Evolutionary conservation across 2,797 vertebrate genomes (phyloP).

Genomic region (Eleutherodactylus coqui): DNA sequence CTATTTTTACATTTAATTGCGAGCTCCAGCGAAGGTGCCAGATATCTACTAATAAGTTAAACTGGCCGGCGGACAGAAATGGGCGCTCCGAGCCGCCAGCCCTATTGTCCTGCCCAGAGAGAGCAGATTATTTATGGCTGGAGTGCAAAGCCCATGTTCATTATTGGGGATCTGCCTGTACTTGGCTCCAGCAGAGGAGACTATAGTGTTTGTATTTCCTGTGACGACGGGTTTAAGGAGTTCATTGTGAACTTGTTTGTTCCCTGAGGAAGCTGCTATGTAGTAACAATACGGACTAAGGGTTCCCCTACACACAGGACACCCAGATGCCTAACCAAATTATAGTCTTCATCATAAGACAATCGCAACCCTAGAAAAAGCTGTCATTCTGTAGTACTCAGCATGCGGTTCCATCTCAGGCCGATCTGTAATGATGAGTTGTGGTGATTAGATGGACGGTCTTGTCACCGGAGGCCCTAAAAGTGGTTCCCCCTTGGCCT

Average conservation of each 20-base stretch:
- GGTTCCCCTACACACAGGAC: no score
- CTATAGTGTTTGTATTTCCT: background rate
- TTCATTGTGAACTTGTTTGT: background rate
- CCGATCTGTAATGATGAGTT: no score
- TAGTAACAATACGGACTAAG: no score
- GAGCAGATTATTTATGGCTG: background rate
- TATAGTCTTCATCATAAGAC: no score
- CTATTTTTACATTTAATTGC: conserved; percentile 59
- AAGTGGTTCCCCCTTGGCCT: no score
- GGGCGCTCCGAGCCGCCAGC: background rate
- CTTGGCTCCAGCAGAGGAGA: background rate
- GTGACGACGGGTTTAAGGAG: background rate
- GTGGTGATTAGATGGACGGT: no score
- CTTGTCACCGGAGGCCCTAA: no score
- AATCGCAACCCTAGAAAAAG: no score
- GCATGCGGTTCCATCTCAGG: no score
- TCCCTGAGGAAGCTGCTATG: no score
- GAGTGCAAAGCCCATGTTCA: background rate
- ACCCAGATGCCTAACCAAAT: no score
- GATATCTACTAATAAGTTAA: conserved; percentile 54
- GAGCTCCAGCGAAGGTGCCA: conserved; percentile 40
- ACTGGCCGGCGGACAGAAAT: background rate
- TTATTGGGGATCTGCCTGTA: background rate
- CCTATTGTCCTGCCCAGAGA: background rate
- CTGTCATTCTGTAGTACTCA: no score